Percentiles rank a stretch among this genome's conserved stretches.
Evolutionary conservation across 2,888 invertebrate genomes (phyloP).

Genomic region (Taphrorychus bicolor): DNA sequence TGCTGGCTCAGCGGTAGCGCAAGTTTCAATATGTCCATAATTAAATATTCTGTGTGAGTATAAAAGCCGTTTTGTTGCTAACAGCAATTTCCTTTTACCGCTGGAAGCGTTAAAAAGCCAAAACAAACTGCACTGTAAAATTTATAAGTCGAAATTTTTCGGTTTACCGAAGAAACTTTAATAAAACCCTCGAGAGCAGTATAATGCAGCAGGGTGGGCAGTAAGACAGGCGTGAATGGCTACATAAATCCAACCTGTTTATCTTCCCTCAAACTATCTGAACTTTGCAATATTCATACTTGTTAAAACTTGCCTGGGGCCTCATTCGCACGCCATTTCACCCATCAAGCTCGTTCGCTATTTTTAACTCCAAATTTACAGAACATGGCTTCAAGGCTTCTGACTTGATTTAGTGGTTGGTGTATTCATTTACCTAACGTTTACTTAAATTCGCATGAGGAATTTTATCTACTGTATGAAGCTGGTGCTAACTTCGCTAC

Average conservation of each 20-base stretch:
- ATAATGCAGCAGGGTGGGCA: constrained; percentile 1
- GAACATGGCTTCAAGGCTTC: not conserved
- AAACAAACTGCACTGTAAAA: not conserved
- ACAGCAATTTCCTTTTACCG: not conserved
- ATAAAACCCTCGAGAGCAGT: not conserved
- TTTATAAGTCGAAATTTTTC: not conserved
- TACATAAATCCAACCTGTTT: constrained; percentile 11
- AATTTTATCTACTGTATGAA: not conserved
- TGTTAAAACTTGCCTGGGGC: not conserved
- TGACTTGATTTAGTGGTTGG: not conserved
- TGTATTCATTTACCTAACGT: no score
- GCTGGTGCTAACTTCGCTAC: not conserved
- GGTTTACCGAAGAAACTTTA: not conserved
- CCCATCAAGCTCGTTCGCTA: not conserved
- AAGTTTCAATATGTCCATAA: not conserved
- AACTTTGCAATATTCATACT: constrained; percentile 13
- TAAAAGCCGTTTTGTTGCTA: not conserved
- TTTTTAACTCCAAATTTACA: not conserved
- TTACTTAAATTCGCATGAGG: no score
- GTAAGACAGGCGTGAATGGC: constrained; percentile 3
- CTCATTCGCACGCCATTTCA: not conserved
- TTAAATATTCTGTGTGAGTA: not conserved
- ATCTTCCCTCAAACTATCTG: constrained; percentile 12
- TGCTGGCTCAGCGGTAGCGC: not conserved
- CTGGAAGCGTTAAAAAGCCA: not conserved